Base-by-base conservation (phyloP, 2,113 vertebrate genomes). In the Phainopepla nitens region DNA sequence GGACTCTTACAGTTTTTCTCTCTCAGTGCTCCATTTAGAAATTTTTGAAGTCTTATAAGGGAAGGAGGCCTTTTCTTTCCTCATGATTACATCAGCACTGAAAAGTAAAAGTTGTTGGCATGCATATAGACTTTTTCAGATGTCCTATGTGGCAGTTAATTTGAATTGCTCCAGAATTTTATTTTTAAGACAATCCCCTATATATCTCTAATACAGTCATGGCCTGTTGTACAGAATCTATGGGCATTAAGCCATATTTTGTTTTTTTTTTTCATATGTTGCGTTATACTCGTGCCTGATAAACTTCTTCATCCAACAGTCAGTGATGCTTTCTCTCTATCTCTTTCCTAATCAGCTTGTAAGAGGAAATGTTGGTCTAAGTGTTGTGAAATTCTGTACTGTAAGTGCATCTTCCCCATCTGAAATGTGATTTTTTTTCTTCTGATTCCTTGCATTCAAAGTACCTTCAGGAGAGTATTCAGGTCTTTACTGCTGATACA, bases 31-130 rank as follows among this genome's bases (percentile, higher is more conserved):
- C 3, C 31, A 10, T 82, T 87, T 54, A 91, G 65, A 75, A 84
- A 78, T n/a, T 27, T 45, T 3, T 45, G n/a, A 73, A 58, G 5
- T 11, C 23, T 44, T 64, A 47, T 6, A 50, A 58, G 11, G 9
- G 20, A 62, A 82, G 15, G 7, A 73, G 17, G 6, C 2, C 1
- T 9, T 39, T 44, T 2, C 12, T 3, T 18, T 1, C 2, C 10
- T 23, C 7, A 7, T 51, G 39, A 50, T 82, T 45, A 35, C 13
- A 71, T 68, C 21, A 78, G 9, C 44, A 66, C 35, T 2, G 1
- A 39, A 68, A 87, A 45, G 3, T 28, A 9, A 4, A 82, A 57
- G 15, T 19, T 80, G 39, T 2, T 73, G 68, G 14, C 49, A 45
- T 6, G 1, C 23, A 15, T 31, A 31, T 2, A 41, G 14, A 65